Percentiles rank a stretch among this genome's conserved stretches.
Conservation (phyloP, 2,113 vertebrate genomes). For the Petrocephalus zakoni region DNA sequence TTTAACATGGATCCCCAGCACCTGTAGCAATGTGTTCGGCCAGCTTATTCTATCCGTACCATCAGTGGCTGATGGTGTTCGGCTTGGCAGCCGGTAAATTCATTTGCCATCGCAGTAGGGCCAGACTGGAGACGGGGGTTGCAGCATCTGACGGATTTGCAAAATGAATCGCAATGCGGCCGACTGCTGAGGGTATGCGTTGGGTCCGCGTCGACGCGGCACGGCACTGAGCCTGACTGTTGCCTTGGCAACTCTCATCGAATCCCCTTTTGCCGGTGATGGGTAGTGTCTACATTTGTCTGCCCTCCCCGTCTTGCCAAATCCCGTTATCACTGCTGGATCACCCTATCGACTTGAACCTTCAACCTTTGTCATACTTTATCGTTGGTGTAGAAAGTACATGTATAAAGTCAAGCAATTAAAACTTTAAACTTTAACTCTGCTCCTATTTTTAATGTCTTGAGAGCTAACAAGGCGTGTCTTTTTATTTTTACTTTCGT, state of each 20-base stretch:
- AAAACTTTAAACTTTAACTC: background rate
- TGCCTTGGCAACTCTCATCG: background rate
- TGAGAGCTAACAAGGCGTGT: background rate
- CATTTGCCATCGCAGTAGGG: background rate
- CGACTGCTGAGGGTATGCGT: background rate
- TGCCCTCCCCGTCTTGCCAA: background rate
- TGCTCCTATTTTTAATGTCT: background rate
- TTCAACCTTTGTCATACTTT: background rate
- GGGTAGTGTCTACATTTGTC: background rate
- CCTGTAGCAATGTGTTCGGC: background rate
- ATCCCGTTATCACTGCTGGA: background rate
- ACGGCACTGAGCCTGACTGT: background rate
- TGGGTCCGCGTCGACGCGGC: background rate
- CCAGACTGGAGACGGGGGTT: background rate
- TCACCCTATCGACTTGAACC: background rate
- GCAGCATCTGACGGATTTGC: background rate
- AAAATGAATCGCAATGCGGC: background rate
- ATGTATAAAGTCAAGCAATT: background rate
- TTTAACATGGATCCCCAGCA: background rate
- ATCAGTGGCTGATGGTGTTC: background rate
- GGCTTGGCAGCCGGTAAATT: background rate
- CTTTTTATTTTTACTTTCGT: background rate
- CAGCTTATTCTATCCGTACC: background rate
- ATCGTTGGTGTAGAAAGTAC: background rate
- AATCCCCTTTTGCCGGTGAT: background rate